Conservation (phyloP, 2,797 vertebrate species). For the Cyclopterus lumpus region DNA sequence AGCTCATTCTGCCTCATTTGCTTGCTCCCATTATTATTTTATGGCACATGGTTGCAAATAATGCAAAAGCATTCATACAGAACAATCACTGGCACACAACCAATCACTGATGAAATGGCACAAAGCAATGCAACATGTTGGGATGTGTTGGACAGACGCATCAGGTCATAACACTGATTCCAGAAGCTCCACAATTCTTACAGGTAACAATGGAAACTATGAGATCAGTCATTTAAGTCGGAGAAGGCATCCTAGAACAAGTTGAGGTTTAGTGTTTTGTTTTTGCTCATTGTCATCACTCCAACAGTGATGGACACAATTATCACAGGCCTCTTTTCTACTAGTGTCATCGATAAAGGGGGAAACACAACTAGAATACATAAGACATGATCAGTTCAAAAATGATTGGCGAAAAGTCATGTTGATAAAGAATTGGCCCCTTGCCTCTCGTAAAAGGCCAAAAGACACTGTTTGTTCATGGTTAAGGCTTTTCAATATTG, state of each 20-base stretch:
- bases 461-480: constrained; percentile 65
- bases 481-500: constrained; percentile 66
- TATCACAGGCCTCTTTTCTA: constrained; percentile 43
- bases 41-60: constrained; percentile 76
- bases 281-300: constrained; percentile 54
- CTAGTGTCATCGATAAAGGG: constrained; percentile 31
- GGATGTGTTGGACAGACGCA: constrained; percentile 27
- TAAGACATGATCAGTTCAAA: constrained; percentile 61
- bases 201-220: constrained; percentile 22
- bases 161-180: constrained; percentile 19
- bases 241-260: constrained; percentile 50
- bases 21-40: constrained; percentile 53
- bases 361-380: constrained; percentile 32
- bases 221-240: constrained; percentile 40
- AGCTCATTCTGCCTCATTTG: constrained; percentile 37
- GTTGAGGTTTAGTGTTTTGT: constrained; percentile 54
- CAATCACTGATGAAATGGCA: constrained; percentile 27
- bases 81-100: constrained; percentile 59
- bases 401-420: constrained; percentile 68
- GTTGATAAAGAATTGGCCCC: constrained; percentile 64
- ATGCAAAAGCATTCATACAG: constrained; percentile 67
- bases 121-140: constrained; percentile 12
- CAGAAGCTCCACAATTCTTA: constrained; percentile 35
- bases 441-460: constrained; percentile 43
- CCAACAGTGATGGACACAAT: constrained; percentile 38